A percentile compares a stretch with the other conserved stretches of the same genome.
These are phyloP conservation scores for Euwallacea similis DNA, from an alignment of 1,140 invertebrate genomes.

Conservation along the genomic window DNA sequence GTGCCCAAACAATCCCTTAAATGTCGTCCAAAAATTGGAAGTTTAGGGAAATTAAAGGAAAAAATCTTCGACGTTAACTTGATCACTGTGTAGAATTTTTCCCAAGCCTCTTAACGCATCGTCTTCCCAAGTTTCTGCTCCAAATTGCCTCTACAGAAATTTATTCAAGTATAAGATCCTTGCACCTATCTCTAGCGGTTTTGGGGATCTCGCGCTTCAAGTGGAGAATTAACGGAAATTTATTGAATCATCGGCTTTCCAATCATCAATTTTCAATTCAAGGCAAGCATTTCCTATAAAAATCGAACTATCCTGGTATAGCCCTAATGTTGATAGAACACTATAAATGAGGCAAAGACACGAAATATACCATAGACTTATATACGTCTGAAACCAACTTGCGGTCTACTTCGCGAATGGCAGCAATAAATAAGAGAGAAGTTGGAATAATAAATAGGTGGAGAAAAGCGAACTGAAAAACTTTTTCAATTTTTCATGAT, in stretches of 20 bases:
- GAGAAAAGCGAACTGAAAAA: slow-evolving; percentile 23
- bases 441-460: slow-evolving; percentile 30
- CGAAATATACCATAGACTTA: neutral
- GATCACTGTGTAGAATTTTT: too few relatives aligned
- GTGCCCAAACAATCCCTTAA: too few relatives aligned
- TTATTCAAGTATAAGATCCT: too few relatives aligned
- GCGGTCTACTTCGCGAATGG: slow-evolving; percentile 9
- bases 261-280: neutral
- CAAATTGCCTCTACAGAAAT: too few relatives aligned
- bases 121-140: too few relatives aligned
- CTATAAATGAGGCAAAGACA: neutral
- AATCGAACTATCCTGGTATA: neutral
- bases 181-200: too few relatives aligned
- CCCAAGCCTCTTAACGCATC: too few relatives aligned
- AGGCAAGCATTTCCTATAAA: neutral
- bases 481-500: slow-evolving; percentile 29
- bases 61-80: too few relatives aligned
- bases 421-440: slow-evolving; percentile 24
- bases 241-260: neutral
- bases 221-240: too few relatives aligned
- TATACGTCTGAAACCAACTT: neutral
- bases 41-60: too few relatives aligned
- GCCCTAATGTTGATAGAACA: neutral
- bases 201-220: too few relatives aligned
- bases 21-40: too few relatives aligned